These are phyloP conservation scores for Phyllotreta cruciferae DNA, from an alignment of 2,888 invertebrate species.

Conservation along the genomic window DNA sequence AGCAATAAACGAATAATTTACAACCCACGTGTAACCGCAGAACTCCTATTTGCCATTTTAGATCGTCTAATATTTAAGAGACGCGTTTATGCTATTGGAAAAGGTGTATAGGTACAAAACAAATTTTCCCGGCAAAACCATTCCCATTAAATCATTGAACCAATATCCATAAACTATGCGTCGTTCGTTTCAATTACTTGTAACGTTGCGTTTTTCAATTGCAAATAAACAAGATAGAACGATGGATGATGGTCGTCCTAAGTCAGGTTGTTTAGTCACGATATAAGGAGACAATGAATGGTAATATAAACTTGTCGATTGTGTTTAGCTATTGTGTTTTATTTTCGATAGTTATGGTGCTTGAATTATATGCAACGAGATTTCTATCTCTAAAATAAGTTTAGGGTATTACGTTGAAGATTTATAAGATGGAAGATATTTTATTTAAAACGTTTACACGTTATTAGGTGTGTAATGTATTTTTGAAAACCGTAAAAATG, in stretches of 20 bases:
- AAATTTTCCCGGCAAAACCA: conserved; percentile 25
- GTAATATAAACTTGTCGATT: conserved; percentile 5
- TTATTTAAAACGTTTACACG: too few species aligned
- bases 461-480: too few species aligned
- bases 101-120: conserved; percentile 13
- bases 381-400: too few species aligned
- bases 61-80: conserved; percentile 11
- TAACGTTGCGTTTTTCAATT: conserved; percentile 16
- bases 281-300: conserved; percentile 9
- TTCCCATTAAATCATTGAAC: conserved; percentile 31
- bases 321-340: conserved; percentile 8
- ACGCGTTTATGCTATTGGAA: not conserved
- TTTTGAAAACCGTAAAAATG: not conserved
- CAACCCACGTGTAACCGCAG: too few species aligned
- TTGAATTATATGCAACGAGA: not conserved
- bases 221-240: conserved; percentile 26
- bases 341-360: not conserved
- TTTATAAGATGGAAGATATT: too few species aligned
- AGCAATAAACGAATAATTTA: too few species aligned
- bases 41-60: not conserved
- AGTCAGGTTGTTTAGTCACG: conserved; percentile 13
- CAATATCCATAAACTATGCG: conserved; percentile 33
- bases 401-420: too few species aligned
- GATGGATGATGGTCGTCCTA: not conserved
- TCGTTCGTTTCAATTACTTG: conserved; percentile 35